Evolutionary conservation across 2,888 invertebrate species (phyloP).

Genomic region (Spodoptera picta): DNA sequence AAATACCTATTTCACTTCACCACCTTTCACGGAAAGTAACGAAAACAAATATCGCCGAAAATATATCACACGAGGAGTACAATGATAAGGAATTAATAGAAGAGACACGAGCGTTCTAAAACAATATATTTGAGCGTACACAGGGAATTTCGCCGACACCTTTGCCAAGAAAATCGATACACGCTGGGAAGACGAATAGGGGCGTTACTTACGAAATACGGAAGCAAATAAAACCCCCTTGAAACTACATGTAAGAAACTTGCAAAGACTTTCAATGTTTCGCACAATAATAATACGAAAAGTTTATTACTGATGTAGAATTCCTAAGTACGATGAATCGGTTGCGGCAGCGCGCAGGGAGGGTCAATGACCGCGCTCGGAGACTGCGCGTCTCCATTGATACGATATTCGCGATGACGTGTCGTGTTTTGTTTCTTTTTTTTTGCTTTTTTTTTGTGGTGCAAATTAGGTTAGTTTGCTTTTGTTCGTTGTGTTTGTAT

Average conservation of each 20-base stretch:
- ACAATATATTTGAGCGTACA: conserved; percentile 33
- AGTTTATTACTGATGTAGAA: conserved; percentile 59
- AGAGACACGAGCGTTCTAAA: conserved; percentile 2
- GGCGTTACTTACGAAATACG: conserved; percentile 11
- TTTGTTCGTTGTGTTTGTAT: conserved; percentile 17
- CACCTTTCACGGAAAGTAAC: neutral
- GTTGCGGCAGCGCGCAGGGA: conserved; percentile 47
- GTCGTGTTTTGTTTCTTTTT: conserved; percentile 33
- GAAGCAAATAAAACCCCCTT: conserved; percentile 37
- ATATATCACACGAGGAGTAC: conserved; percentile 1
- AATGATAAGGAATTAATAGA: conserved; percentile 9
- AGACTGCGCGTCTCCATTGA: conserved; percentile 61
- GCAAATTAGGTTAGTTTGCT: conserved; percentile 19
- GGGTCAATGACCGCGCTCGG: conserved; percentile 62
- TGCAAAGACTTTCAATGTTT: conserved; percentile 41
- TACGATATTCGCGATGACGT: conserved; percentile 38
- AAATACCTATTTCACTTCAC: neutral
- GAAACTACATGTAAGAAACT: conserved; percentile 39
- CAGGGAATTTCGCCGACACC: conserved; percentile 40
- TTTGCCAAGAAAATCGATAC: conserved; percentile 50
- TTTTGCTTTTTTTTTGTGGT: neutral
- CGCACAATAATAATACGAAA: conserved; percentile 55
- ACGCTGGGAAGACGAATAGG: conserved; percentile 25
- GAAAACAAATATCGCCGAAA: conserved; percentile 3
- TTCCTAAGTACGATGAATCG: conserved; percentile 58